phyloP scores from a whole-genome alignment of 2,113 vertebrate species.

The Laticauda laticaudata region DNA sequence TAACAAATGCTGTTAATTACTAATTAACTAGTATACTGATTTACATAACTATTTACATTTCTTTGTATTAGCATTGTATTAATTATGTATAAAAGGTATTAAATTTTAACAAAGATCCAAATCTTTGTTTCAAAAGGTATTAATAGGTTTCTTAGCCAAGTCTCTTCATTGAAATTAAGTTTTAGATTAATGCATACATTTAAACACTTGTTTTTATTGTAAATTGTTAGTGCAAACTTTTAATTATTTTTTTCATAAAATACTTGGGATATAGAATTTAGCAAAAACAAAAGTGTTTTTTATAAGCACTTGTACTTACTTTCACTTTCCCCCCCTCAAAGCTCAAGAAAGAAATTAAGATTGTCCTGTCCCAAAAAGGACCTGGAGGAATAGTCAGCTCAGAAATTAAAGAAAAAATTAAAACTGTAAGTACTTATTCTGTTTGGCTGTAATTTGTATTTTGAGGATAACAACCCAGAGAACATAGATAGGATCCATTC shows the following conservation, averaged over 20 bases:
- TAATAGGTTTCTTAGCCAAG: neutral
- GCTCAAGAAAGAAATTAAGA: constrained; percentile 78
- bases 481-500: neutral
- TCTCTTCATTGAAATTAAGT: neutral
- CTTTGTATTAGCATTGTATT: neutral
- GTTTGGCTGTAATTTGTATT: neutral
- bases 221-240: neutral
- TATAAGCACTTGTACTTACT: neutral
- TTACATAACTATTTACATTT: neutral
- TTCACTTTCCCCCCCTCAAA: constrained; percentile 40
- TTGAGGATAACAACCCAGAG: neutral
- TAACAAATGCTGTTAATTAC: neutral
- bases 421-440: constrained; percentile 68
- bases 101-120: neutral
- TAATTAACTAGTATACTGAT: neutral
- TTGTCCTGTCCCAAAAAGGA: constrained; percentile 76
- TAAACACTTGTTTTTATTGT: neutral
- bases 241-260: neutral
- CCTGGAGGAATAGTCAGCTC: constrained; percentile 75
- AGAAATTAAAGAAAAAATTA: constrained; percentile 81
- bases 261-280: neutral
- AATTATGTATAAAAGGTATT: neutral
- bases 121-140: neutral
- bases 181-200: too few relatives aligned
- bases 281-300: neutral